phyloP scores from a whole-genome alignment of 1,140 invertebrate genomes.

The Microplitis mediator region DNA sequence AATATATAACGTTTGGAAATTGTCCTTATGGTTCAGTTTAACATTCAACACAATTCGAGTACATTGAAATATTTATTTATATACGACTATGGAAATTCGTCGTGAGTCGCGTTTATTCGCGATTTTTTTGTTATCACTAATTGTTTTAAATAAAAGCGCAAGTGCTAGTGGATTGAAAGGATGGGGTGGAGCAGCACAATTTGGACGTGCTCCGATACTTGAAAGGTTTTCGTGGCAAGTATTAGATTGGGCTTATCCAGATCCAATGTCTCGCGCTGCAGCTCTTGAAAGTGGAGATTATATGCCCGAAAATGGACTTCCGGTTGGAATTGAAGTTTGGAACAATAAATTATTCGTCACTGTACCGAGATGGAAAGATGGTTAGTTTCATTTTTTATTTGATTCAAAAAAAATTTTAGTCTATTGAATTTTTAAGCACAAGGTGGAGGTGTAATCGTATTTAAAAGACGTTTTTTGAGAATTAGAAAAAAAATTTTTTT shows the following conservation, averaged over 20 bases:
- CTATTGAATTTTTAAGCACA: too few relatives aligned
- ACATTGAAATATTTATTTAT: neutral
- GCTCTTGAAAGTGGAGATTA: slow-evolving; percentile 70
- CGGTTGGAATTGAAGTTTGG: slow-evolving; percentile 80
- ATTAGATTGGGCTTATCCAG: slow-evolving; percentile 77
- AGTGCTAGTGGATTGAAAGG: slow-evolving; percentile 7
- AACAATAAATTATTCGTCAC: slow-evolving; percentile 77
- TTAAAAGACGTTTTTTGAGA: neutral
- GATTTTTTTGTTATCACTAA: neutral
- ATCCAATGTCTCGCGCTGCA: slow-evolving; percentile 64
- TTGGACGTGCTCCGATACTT: slow-evolving; percentile 61
- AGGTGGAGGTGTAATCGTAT: too few relatives aligned
- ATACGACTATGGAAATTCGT: neutral
- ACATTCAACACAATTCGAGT: neutral
- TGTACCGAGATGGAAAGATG: slow-evolving; percentile 76
- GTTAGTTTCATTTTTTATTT: slow-evolving; percentile 50
- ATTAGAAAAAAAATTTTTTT: neutral
- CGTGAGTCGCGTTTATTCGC: neutral
- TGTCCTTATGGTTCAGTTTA: neutral
- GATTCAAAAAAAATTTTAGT: neutral
- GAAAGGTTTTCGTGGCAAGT: slow-evolving; percentile 75
- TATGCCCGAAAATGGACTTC: slow-evolving; percentile 75
- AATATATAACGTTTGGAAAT: neutral
- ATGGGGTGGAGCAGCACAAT: slow-evolving; percentile 26
- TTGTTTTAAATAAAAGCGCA: neutral